Base-by-base conservation (phyloP, 1,140 invertebrate species). In the Bombus affinis region DNA sequence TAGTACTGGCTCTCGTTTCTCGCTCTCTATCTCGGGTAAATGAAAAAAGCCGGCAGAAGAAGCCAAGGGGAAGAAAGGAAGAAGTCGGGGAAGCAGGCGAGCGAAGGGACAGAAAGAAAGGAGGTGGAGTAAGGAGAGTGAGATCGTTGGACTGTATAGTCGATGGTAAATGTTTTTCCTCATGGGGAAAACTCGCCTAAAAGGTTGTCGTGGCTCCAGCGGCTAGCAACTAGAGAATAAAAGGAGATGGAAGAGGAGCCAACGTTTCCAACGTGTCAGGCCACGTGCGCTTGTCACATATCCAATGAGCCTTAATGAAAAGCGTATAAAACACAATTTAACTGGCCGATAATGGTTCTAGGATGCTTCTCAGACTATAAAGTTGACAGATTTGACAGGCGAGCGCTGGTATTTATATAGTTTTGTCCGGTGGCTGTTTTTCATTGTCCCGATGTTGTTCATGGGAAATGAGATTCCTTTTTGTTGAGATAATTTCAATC, bases 101-200 rank as follows among this genome's bases (percentile, higher is more conserved):
- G 15, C n/a, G 47, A 9, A 39, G 68, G 28, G 2, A 35, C 10
- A 22, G 25, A 65, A 44, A 18, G 15, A n/a, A 10, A 37, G 25
- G 59, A 53, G 59, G 22, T 25, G 65, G n/a, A 1, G 53, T 9
- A 25, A 28, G 37, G n/a, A 15, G 32, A 28, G 25, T 37, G 65
- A 86, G 77, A 68, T 74, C 59, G 84, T 42, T 32, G 62, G 70
- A 80, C 44, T 68, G 75, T 71, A 80, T 80, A 82, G 77, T 42
- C 77, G 74, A 76, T 85, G 84, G 88, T 88, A 92, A 92, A 92
- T 92, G 91, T 92, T 92, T 92, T 90, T 92, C 78, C 83, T 88
- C 79, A 59, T 81, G 85, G 37, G 86, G 80, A 87, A 88, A 92
- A 88, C 86, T 81, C 70, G 76, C 44, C 65, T 88, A 90, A 90